phyloP scores from a whole-genome alignment of 2,888 invertebrate species.

The Volucella bombylans region DNA sequence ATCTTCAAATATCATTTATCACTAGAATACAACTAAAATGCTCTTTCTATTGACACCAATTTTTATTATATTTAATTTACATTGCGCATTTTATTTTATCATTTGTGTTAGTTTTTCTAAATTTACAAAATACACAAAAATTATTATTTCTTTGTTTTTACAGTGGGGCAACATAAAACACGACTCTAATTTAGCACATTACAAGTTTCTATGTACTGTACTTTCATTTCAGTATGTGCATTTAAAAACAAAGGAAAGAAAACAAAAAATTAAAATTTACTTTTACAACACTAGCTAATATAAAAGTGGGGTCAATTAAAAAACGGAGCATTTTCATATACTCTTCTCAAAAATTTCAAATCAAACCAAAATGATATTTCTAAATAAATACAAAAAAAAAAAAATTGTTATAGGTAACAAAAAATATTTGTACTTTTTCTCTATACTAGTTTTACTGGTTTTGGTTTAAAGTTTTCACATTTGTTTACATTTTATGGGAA shows the following conservation, averaged over 20 bases:
- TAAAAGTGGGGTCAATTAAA: slow-evolving; percentile 66
- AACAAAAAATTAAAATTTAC: slow-evolving; percentile 28
- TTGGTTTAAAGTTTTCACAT: slow-evolving; percentile 53
- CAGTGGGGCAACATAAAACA: slow-evolving; percentile 62
- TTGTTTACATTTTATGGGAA: slow-evolving; percentile 75
- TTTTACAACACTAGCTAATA: slow-evolving; percentile 60
- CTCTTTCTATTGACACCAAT: slow-evolving; percentile 70
- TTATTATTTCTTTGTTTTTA: slow-evolving; percentile 39
- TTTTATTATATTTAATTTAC: slow-evolving; percentile 37
- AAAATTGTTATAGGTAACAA: slow-evolving; percentile 24
- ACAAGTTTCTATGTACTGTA: slow-evolving; percentile 63
- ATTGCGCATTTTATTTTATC: slow-evolving; percentile 1
- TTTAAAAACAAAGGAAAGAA: slow-evolving; percentile 35
- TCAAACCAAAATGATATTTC: slow-evolving; percentile 27
- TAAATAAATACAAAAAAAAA: slow-evolving; percentile 31
- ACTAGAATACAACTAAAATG: slow-evolving; percentile 38
- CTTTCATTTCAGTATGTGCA: slow-evolving; percentile 54
- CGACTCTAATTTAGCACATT: slow-evolving; percentile 61
- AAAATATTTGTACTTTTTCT: slow-evolving; percentile 35
- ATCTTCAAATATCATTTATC: slow-evolving; percentile 37
- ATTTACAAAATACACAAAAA: slow-evolving; percentile 50
- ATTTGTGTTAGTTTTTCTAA: not conserved
- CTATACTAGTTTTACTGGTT: slow-evolving; percentile 50
- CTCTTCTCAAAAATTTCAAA: slow-evolving; percentile 56
- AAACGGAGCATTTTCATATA: slow-evolving; percentile 74